Conservation (phyloP, 2,113 vertebrate species). For the Zosterops hypoxanthus region DNA sequence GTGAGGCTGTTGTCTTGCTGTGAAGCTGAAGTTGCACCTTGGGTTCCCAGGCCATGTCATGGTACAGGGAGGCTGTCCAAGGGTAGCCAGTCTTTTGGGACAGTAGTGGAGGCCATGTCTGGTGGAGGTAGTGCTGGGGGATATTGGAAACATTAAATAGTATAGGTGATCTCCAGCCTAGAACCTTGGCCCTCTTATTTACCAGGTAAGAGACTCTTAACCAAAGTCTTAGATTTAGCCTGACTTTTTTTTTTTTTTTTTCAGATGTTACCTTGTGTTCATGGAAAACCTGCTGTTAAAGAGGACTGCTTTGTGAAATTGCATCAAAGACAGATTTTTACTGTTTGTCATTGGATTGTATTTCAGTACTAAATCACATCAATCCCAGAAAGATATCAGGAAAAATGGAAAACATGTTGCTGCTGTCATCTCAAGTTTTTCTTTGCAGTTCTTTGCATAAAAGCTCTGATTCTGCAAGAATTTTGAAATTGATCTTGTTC, state of each 20-base stretch:
- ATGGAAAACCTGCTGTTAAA: neutral
- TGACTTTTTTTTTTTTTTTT: neutral
- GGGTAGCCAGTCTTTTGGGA: neutral
- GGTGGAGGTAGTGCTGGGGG: neutral
- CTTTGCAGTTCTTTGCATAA: neutral
- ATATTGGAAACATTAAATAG: neutral
- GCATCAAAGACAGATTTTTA: neutral
- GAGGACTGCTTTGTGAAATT: neutral
- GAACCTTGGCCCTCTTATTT: neutral
- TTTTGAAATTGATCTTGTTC: neutral
- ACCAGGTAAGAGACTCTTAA: neutral
- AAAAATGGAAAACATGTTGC: neutral
- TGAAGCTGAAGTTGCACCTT: neutral
- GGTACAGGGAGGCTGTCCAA: neutral
- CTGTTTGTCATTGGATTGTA: neutral
- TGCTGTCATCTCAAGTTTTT: conserved; percentile 20
- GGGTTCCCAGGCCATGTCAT: rapidly evolving
- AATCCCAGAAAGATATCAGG: neutral
- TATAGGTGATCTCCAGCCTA: neutral
- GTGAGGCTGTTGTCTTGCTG: neutral
- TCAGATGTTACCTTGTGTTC: neutral
- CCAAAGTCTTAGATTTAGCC: neutral
- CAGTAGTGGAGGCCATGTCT: rapidly evolving
- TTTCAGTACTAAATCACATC: neutral
- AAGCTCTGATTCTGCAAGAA: neutral